Base-by-base conservation (phyloP, 2,113 vertebrate genomes). In the Setophaga kirtlandii region DNA sequence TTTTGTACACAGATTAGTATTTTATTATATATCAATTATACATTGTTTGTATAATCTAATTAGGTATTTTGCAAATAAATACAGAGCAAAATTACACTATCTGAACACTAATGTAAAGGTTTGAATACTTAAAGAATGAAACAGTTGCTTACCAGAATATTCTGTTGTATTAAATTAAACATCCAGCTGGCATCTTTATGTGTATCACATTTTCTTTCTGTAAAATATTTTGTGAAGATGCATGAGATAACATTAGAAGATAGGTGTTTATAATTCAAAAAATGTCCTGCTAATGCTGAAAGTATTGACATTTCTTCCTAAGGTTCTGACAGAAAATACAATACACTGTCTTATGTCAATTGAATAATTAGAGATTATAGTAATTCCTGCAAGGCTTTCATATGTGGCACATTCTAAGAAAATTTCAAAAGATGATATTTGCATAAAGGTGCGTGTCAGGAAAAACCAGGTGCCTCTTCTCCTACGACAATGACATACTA, bases 331-430 rank as follows among this genome's bases (percentile, higher is more conserved):
- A 90, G 85, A 95, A 96, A 96, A 95, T 92, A 88, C 69, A 92
- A 95, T 94, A 87, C 56, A 62, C 62, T 75, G 83, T 41, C 62
- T 96, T 89, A 78, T 15, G 25, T 90, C 93, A 93, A 81, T 70
- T 83, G 86, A 94, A 96, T 96, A 96, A 92, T 95, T 96, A 93
- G 64, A 96, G 91, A 95, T 96, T 94, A 95, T 35, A 93, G 67
- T 90, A 92, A 94, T 93, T 96, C 88, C 90, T 84, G 62, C 58
- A 93, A 94, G 62, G 89, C 73, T 95, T 94, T 93, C 80, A 58
- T 49, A 87, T 47, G 41, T 56, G 75, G 46, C 49, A 64, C 24
- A 82, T 59, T 85, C 83, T 11, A 37, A 85, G 42, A 84, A 94
- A 89, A 91, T 82, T 93, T 91, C 47, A 77, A 59, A 92, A 96